These are phyloP conservation scores for Andricus grossulariae DNA, from an alignment of 1,140 invertebrate species.

Conservation along the genomic window DNA sequence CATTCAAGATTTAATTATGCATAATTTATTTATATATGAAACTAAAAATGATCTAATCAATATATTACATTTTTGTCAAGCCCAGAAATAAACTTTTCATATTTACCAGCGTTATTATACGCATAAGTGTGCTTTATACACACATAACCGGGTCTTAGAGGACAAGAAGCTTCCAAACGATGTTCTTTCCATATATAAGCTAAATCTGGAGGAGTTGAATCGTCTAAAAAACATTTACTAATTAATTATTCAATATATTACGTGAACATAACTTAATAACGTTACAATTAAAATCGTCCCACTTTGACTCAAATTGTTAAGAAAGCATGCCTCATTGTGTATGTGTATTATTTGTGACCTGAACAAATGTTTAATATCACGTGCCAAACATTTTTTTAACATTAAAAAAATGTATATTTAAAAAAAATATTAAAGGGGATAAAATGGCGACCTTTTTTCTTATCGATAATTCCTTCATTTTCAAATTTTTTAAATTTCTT, in stretches of 20 bases:
- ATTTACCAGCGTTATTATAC: constrained; percentile 50
- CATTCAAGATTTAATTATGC: constrained; percentile 1
- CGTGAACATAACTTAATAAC: background rate
- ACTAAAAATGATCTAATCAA: background rate
- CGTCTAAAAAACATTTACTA: background rate
- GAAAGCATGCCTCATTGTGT: no score
- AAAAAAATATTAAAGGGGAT: background rate
- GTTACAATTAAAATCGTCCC: background rate
- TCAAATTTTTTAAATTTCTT: no score
- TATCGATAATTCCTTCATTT: no score
- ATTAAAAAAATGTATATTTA: background rate
- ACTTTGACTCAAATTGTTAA: no score
- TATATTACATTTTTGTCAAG: background rate
- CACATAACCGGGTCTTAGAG: constrained; percentile 43
- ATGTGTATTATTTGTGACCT: no score
- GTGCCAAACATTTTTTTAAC: background rate
- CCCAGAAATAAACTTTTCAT: background rate
- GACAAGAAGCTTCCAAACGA: constrained; percentile 34
- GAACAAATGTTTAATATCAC: no score
- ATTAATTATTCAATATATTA: background rate
- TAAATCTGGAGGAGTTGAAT: constrained; percentile 39
- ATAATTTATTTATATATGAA: background rate
- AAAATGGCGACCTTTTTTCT: no score
- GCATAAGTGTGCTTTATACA: constrained; percentile 45
- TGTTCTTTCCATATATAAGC: constrained; percentile 44